These are phyloP conservation scores for Vicugna pacos DNA, from an alignment of 2,113 vertebrate genomes.

Conservation along the genomic window DNA sequence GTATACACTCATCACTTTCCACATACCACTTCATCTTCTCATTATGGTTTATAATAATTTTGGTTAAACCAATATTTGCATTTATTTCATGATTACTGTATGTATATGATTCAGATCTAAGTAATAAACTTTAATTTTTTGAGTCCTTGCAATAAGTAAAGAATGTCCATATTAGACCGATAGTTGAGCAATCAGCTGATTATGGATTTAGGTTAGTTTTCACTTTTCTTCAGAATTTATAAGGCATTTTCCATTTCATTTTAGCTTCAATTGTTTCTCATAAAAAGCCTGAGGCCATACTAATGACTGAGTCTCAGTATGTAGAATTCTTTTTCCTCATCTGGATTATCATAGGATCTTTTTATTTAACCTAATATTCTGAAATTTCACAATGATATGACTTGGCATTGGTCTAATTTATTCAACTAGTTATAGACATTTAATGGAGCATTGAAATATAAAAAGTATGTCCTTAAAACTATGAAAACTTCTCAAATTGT, in stretches of 20 bases:
- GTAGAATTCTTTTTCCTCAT: neutral
- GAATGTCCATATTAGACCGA: neutral
- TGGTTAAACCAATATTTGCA: neutral
- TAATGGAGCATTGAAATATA: neutral
- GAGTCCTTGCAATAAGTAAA: neutral
- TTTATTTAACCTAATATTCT: neutral
- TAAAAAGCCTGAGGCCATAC: neutral
- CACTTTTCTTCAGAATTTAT: neutral
- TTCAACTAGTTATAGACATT: neutral
- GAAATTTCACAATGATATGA: neutral
- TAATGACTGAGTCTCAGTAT: neutral
- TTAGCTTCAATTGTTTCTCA: neutral
- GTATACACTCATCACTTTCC: neutral
- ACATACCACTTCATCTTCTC: neutral
- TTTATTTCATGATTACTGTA: neutral
- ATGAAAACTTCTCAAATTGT: neutral
- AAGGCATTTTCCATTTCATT: neutral
- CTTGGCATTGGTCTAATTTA: neutral
- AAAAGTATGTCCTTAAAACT: neutral
- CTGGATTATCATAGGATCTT: neutral
- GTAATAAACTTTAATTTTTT: slow-evolving; percentile 24
- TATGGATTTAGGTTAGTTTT: neutral
- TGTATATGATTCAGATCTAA: neutral
- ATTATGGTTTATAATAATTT: neutral
- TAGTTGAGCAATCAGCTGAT: neutral